A percentile compares a stretch with the other conserved stretches of the same genome.
phyloP scores from a whole-genome alignment of 2,113 vertebrate genomes.

The Terrapene triunguis region DNA sequence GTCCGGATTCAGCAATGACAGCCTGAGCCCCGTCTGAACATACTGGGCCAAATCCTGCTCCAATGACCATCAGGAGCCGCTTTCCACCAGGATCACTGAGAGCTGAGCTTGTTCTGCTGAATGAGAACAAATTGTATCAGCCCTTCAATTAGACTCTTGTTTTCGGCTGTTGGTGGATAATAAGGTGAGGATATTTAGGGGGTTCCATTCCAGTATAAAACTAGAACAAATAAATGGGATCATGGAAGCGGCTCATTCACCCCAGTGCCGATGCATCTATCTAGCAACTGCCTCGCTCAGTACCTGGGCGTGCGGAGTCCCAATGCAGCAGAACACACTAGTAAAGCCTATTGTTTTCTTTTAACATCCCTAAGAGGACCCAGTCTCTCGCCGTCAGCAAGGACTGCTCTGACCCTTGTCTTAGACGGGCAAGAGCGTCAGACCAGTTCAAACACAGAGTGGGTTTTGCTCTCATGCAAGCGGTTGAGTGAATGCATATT shows the following conservation, averaged over 20 bases:
- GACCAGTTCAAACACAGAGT: background rate
- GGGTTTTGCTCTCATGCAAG: background rate
- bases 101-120: no score
- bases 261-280: background rate
- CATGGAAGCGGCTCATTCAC: background rate
- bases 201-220: background rate
- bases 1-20: no score
- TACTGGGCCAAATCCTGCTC: no score
- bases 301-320: background rate
- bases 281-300: background rate
- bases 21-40: background rate
- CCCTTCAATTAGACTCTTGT: background rate
- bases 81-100: background rate
- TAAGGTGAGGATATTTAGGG: background rate
- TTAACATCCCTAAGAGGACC: background rate
- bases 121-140: background rate
- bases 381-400: background rate
- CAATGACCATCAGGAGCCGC: background rate
- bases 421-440: background rate
- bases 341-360: background rate
- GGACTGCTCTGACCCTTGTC: background rate
- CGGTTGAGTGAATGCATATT: background rate
- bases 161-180: background rate
- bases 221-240: background rate
- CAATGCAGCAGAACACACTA: background rate